Evolutionary conservation across 1,140 invertebrate species (phyloP).

Genomic region (Ectropis grisescens): DNA sequence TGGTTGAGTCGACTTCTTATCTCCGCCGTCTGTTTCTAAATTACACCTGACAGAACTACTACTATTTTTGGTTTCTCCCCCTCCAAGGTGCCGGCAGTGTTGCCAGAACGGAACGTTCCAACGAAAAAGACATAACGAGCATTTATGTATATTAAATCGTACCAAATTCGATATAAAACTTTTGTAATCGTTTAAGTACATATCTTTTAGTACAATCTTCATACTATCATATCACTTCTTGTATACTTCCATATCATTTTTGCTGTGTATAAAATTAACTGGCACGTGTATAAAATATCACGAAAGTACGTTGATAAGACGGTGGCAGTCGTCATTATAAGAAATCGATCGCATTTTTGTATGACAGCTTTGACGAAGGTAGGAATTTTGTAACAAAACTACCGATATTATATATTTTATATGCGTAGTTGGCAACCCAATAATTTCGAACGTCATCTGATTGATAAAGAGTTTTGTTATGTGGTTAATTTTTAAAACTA

Average conservation of each 20-base stretch:
- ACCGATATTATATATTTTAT: no score
- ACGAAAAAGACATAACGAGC: slow-evolving; percentile 65
- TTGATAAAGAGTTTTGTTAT: no score
- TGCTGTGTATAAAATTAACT: slow-evolving; percentile 45
- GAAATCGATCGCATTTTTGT: slow-evolving; percentile 8
- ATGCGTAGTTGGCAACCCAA: no score
- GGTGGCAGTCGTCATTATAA: no score
- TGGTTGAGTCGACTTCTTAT: slow-evolving; percentile 52
- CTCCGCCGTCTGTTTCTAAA: no score
- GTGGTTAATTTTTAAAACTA: no score
- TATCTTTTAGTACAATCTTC: slow-evolving; percentile 65
- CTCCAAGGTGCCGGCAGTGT: slow-evolving; percentile 25
- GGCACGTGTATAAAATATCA: slow-evolving; percentile 47
- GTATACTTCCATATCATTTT: slow-evolving; percentile 66
- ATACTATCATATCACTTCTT: slow-evolving; percentile 63
- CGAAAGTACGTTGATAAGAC: slow-evolving; percentile 15
- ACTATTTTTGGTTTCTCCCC: slow-evolving; percentile 18
- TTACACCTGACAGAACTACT: no score
- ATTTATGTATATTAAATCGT: slow-evolving; percentile 50
- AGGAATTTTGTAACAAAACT: no score
- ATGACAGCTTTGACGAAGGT: slow-evolving; percentile 19
- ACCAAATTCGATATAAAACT: slow-evolving; percentile 49
- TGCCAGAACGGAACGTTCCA: slow-evolving; percentile 39
- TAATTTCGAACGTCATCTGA: no score
- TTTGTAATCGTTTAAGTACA: slow-evolving; percentile 60